Percentiles rank a stretch among this genome's conserved stretches.
phyloP scores from a whole-genome alignment of 2,888 invertebrate genomes.

The Galerucella calmariensis region DNA sequence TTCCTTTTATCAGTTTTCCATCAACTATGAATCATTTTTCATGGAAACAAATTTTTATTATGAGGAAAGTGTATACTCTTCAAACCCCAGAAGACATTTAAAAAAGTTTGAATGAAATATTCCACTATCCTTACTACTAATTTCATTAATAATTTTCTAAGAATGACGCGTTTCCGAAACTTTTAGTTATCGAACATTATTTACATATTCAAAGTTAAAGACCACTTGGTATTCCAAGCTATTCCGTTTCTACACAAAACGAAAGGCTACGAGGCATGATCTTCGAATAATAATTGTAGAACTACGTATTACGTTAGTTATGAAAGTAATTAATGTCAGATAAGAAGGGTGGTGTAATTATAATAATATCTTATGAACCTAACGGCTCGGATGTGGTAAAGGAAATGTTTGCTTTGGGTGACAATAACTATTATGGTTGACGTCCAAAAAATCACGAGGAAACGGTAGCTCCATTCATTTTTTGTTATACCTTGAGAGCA shows the following conservation, averaged over 20 bases:
- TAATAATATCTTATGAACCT: background rate
- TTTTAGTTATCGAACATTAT: background rate
- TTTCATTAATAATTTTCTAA: no score
- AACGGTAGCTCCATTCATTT: background rate
- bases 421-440: background rate
- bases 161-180: no score
- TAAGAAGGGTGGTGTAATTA: background rate
- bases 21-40: no score
- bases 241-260: background rate
- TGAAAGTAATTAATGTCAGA: background rate
- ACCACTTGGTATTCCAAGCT: background rate
- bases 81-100: no score
- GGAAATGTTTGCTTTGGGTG: background rate
- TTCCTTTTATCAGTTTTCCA: no score
- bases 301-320: constrained; percentile 3
- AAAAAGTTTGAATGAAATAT: no score
- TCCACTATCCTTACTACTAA: no score
- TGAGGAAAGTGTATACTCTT: no score
- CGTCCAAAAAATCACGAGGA: background rate
- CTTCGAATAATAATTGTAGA: background rate
- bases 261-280: background rate
- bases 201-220: background rate
- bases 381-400: background rate
- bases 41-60: no score
- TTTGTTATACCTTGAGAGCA: background rate